phyloP scores from a whole-genome alignment of 2,113 vertebrate genomes.

The Atherinomorus stipes region DNA sequence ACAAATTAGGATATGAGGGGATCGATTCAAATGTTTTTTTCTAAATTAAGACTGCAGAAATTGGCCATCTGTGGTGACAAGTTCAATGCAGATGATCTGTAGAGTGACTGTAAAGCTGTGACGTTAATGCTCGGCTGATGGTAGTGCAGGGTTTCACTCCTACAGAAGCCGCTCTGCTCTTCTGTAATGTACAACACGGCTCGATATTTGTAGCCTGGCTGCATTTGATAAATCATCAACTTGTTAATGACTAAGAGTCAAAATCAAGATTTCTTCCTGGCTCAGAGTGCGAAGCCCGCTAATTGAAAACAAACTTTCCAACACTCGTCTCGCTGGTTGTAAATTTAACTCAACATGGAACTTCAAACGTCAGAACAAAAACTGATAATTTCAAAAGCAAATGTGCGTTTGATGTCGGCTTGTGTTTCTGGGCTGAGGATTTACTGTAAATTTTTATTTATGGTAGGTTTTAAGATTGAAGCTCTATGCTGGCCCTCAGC shows the following conservation, averaged over 20 bases:
- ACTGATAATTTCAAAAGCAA: slow-evolving; percentile 30
- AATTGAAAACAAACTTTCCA: slow-evolving; percentile 44
- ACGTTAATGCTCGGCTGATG: slow-evolving; percentile 42
- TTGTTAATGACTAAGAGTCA: slow-evolving; percentile 46
- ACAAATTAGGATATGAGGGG: slow-evolving; percentile 61
- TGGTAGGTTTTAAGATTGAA: slow-evolving; percentile 38
- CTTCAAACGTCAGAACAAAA: slow-evolving; percentile 20
- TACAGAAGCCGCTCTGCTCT: slow-evolving; percentile 26
- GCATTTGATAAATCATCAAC: slow-evolving; percentile 57
- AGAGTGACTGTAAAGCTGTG: slow-evolving; percentile 47
- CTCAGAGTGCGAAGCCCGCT: slow-evolving; percentile 26
- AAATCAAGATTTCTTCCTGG: slow-evolving; percentile 41
- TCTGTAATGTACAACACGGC: slow-evolving; percentile 31
- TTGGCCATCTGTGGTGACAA: slow-evolving; percentile 45
- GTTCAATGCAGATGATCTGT: slow-evolving; percentile 50
- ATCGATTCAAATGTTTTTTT: slow-evolving; percentile 74
- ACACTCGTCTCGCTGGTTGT: slow-evolving; percentile 20
- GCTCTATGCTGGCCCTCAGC: slow-evolving; percentile 34
- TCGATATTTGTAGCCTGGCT: slow-evolving; percentile 50
- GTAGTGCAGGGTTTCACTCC: slow-evolving; percentile 44
- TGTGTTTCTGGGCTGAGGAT: slow-evolving; percentile 22
- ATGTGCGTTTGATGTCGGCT: slow-evolving; percentile 37
- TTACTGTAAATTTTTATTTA: slow-evolving; percentile 48
- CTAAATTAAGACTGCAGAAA: slow-evolving; percentile 65
- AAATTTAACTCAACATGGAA: slow-evolving; percentile 14